A percentile compares a stretch with the other conserved stretches of the same genome.
Conservation (phyloP, 1,140 invertebrate genomes). For the Pteromalus puparum region DNA sequence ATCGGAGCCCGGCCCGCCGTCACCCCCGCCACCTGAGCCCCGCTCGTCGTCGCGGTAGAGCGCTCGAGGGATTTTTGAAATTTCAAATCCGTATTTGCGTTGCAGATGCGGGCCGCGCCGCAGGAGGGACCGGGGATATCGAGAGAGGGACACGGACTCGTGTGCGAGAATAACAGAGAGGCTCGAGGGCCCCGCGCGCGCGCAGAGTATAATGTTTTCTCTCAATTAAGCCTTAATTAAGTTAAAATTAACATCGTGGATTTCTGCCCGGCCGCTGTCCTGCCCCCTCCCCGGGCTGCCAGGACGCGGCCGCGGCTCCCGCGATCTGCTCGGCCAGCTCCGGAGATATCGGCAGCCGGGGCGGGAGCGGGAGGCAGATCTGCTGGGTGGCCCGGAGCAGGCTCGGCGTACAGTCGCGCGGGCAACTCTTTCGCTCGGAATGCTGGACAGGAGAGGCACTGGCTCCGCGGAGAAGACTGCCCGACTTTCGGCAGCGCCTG, state of each 20-base stretch:
- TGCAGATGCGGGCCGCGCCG: constrained; percentile 71
- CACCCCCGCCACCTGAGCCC: background rate
- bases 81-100: constrained; percentile 72
- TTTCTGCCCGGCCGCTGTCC: constrained; percentile 26
- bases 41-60: constrained; percentile 3
- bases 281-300: background rate
- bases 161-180: background rate
- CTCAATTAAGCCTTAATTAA: constrained; percentile 78
- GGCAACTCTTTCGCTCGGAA: constrained; percentile 14
- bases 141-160: background rate
- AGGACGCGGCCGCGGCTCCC: background rate
- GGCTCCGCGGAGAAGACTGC: too few relatives aligned
- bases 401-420: constrained; percentile 6
- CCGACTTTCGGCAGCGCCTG: constrained; percentile 22
- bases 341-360: constrained; percentile 20
- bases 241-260: constrained; percentile 76
- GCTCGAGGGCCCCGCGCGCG: constrained; percentile 60
- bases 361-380: background rate
- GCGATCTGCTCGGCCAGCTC: constrained; percentile 19
- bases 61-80: constrained; percentile 63
- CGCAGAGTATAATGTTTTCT: constrained; percentile 75
- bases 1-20: background rate
- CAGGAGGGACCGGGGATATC: constrained; percentile 56
- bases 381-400: constrained; percentile 19
- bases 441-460: too few relatives aligned